A percentile compares a stretch with the other conserved stretches of the same genome.
phyloP scores from a whole-genome alignment of 2,797 vertebrate genomes.

The Hypotaenidia okinawae region DNA sequence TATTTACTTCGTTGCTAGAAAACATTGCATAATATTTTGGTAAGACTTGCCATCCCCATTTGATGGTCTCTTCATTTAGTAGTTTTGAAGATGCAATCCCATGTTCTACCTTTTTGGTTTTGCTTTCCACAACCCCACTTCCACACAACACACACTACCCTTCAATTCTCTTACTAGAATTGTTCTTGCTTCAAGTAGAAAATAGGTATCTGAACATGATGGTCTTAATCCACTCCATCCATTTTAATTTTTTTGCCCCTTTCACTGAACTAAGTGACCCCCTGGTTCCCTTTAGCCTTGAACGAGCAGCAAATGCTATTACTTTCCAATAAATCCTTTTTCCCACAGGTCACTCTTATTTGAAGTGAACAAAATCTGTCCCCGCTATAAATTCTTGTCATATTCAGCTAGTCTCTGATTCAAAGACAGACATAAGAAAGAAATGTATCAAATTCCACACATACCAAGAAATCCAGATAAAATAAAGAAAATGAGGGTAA shows the following conservation, averaged over 20 bases:
- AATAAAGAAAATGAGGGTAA: background rate
- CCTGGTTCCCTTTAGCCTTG: background rate
- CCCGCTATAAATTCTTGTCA: background rate
- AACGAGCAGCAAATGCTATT: background rate
- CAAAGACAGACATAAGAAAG: background rate
- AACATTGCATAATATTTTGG: background rate
- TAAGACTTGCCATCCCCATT: background rate
- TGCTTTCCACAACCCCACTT: no score
- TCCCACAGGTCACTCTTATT: background rate
- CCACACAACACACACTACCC: no score
- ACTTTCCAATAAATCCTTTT: constrained; percentile 13
- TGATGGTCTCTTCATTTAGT: background rate
- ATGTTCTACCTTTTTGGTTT: background rate
- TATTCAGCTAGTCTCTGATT: background rate
- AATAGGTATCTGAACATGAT: background rate
- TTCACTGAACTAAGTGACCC: background rate
- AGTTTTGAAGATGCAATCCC: background rate
- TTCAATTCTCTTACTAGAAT: background rate
- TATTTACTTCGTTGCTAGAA: background rate
- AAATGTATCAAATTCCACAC: background rate
- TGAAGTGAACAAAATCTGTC: background rate
- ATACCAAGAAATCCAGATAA: background rate
- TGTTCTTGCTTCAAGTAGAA: constrained; percentile 3
- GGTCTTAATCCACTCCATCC: background rate
- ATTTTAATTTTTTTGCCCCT: constrained; percentile 16